Conservation (phyloP, 2,113 vertebrate species). For the Petroica traversi region DNA sequence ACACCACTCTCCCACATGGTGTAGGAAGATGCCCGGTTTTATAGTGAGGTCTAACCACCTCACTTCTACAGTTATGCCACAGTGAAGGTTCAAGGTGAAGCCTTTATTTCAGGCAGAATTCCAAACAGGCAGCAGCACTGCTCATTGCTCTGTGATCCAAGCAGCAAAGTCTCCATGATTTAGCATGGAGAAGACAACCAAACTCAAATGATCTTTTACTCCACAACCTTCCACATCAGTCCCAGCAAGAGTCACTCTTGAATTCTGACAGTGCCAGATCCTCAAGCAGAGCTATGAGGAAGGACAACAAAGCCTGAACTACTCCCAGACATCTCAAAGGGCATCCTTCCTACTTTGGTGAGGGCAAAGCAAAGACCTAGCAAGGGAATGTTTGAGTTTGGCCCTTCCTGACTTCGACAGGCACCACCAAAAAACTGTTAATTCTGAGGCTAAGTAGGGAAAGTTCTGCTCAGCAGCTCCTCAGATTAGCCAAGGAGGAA, state of each 20-base stretch:
- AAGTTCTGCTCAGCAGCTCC: background rate
- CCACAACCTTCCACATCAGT: background rate
- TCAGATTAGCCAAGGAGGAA: background rate
- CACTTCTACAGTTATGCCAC: background rate
- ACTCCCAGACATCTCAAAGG: background rate
- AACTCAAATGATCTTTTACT: background rate
- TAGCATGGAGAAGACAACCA: background rate
- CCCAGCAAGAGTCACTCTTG: background rate
- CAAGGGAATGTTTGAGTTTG: background rate
- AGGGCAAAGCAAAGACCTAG: background rate
- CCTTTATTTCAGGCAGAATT: background rate
- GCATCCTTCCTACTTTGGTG: background rate
- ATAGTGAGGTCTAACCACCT: background rate
- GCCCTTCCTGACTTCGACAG: background rate
- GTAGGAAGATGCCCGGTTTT: background rate
- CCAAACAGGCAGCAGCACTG: background rate
- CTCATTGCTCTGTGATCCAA: background rate
- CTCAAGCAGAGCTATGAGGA: background rate
- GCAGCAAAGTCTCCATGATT: background rate
- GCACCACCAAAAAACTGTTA: background rate
- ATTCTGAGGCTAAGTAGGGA: background rate
- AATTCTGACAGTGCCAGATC: background rate
- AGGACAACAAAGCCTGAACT: background rate
- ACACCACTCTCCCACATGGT: background rate
- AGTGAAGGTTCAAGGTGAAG: background rate